Conservation (phyloP, 53 echinoderm and acorn worm genomes). For the Astropecten irregularis region DNA sequence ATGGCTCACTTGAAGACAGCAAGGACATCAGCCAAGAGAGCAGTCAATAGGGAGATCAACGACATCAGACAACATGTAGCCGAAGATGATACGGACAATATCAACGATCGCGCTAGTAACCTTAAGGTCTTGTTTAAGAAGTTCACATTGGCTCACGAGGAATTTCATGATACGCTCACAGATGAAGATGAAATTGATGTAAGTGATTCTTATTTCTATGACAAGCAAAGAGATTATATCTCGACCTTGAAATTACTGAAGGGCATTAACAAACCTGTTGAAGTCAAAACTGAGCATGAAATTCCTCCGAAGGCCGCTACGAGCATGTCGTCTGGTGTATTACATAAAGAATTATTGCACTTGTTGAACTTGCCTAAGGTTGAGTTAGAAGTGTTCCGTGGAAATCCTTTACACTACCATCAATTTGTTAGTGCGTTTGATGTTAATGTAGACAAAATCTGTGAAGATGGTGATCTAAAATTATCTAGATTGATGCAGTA, state of each 20-base stretch:
- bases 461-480: not conserved
- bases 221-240: not conserved
- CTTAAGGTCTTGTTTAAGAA: not conserved
- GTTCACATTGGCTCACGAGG: not conserved
- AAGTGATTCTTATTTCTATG: not conserved
- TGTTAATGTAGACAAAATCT: not conserved
- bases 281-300: not conserved
- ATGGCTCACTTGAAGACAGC: no score
- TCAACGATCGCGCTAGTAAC: not conserved
- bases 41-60: conserved; percentile 4
- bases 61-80: not conserved
- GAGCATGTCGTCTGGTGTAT: not conserved
- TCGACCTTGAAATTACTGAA: not conserved
- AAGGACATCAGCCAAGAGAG: no score
- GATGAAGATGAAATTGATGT: not conserved
- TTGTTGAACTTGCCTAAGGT: no score
- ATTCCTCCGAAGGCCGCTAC: not conserved
- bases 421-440: not conserved
- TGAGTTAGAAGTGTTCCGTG: no score
- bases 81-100: not conserved
- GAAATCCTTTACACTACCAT: not conserved
- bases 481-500: conserved; percentile 2
- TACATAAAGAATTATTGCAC: not conserved
- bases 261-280: not conserved
- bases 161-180: not conserved